Evolutionary conservation across 1,140 invertebrate genomes (phyloP), one percentile per base, ranked within the genome.

Genomic region (Myzus persicae): DNA sequence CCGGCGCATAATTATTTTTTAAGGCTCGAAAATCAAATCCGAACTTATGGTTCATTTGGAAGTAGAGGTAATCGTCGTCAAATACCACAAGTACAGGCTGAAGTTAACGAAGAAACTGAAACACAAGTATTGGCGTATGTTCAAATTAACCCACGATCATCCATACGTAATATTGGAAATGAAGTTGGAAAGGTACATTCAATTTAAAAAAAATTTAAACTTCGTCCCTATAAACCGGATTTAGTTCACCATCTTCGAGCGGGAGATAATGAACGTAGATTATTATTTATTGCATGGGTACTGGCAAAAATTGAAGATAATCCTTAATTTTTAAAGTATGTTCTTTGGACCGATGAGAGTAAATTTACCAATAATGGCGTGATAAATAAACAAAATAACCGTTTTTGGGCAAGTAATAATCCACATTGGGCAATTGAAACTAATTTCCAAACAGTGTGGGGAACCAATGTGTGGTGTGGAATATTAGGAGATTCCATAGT

Each of bases 401-500:
- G 51, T 38, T 90, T 46, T 67, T 90, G 51, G 89, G 40, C 48
- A 26, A 90, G 5, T 90, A 67, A 90, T 46, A 90, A 90, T 67
- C 89, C 89, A 48, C 59, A 59, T 67, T 38, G 38, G 31, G 24
- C 38, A 40, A 0, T 26, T 51, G 59, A 91, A 82, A 46, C 6
- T 31, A 59, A 94, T 92, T 94, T 94, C 38, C 94, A 95, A 94
- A 94, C 94, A 93, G 94, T 94, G 67, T 93, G 94, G 94, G 94
- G 95, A 94, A 42, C 95, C 22, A 95, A 95, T 94, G 94, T 95
- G 94, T 95, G 94, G 94, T 94, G 94, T 38, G 94, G 94, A 44
- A 94, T 95, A 93, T 93, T 95, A 42, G 93, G 94, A 36, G 85
- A 94, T 93, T 42, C 59, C 93, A 94, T 95, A 85, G 94, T 95